phyloP scores from a whole-genome alignment of 2,888 invertebrate genomes.

The Xestobium rufovillosum region DNA sequence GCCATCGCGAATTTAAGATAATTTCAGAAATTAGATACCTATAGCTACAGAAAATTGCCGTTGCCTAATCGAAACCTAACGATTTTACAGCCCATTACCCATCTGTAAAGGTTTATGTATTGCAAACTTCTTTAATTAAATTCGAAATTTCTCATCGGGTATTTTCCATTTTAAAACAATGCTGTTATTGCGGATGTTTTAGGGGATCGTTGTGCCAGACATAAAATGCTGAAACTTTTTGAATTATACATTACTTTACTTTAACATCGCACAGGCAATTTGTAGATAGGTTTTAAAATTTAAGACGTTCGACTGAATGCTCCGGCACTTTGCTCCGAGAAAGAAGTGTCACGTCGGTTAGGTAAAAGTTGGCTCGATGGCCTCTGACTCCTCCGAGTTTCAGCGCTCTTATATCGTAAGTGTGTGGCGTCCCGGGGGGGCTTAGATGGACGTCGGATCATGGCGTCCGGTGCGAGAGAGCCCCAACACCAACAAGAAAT shows the following conservation, averaged over 20 bases:
- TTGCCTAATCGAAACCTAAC: slow-evolving; percentile 32
- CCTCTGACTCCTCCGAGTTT: slow-evolving; percentile 10
- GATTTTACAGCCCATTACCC: slow-evolving; percentile 34
- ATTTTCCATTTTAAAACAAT: slow-evolving; percentile 6
- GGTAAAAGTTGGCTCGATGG: slow-evolving; percentile 20
- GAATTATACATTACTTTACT: slow-evolving; percentile 29
- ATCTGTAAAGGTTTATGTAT: slow-evolving; percentile 24
- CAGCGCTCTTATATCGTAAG: slow-evolving; percentile 25
- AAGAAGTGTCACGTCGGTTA: slow-evolving; percentile 19
- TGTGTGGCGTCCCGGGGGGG: slow-evolving; percentile 32
- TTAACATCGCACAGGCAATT: slow-evolving; percentile 31
- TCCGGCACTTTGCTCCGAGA: slow-evolving; percentile 15
- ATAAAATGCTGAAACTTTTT: slow-evolving; percentile 16
- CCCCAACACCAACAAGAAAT: slow-evolving; percentile 46
- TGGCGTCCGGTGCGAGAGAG: slow-evolving; percentile 33
- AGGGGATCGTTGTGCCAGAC: slow-evolving; percentile 14
- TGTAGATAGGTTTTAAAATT: slow-evolving; percentile 32
- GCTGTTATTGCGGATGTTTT: slow-evolving; percentile 4
- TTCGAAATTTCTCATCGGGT: slow-evolving; percentile 21
- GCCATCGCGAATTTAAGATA: slow-evolving; percentile 19
- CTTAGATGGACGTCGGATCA: slow-evolving; percentile 35
- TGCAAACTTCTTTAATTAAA: slow-evolving; percentile 31
- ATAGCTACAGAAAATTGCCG: slow-evolving; percentile 23
- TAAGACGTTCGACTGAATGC: slow-evolving; percentile 18
- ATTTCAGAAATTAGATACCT: slow-evolving; percentile 25